Percentiles rank a stretch among this genome's conserved stretches.
Conservation (phyloP, 2,113 vertebrate genomes). For the Gadus chalcogrammus region DNA sequence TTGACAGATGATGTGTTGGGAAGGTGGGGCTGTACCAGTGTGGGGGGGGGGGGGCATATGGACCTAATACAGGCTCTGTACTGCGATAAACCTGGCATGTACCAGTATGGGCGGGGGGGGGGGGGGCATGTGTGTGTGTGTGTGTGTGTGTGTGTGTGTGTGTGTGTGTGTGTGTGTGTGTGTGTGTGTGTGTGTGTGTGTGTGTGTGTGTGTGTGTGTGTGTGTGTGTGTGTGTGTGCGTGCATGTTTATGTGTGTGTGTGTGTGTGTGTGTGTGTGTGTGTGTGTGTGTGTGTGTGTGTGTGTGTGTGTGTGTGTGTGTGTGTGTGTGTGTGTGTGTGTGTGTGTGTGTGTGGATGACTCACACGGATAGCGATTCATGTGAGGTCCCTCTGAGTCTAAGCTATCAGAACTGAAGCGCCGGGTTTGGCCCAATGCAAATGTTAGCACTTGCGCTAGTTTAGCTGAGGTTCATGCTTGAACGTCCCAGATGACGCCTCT, state of each 20-base stretch:
- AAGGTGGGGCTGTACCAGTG: too few species aligned
- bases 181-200: background rate
- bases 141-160: background rate
- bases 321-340: background rate
- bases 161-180: background rate
- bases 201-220: background rate
- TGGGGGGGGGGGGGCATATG: background rate
- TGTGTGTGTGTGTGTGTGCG: slow-evolving; percentile 19
- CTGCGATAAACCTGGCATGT: background rate
- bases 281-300: slow-evolving; percentile 19
- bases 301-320: slow-evolving; percentile 13
- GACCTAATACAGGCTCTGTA: background rate
- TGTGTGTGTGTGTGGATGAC: slow-evolving; percentile 36
- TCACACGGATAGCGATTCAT: slow-evolving; percentile 26
- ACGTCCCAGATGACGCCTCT: slow-evolving; percentile 32
- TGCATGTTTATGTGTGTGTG: background rate
- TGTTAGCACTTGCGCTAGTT: too few species aligned
- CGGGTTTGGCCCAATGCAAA: too few species aligned
- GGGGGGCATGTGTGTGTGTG: background rate
- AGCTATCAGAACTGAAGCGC: slow-evolving; percentile 8
- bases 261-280: slow-evolving; percentile 4
- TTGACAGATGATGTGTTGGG: background rate
- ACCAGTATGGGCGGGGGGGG: too few species aligned
- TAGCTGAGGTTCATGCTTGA: slow-evolving; percentile 18
- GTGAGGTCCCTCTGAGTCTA: slow-evolving; percentile 25